Evolutionary conservation across 2,888 invertebrate genomes (phyloP).

Genomic region (Eristalinus sepulchralis): DNA sequence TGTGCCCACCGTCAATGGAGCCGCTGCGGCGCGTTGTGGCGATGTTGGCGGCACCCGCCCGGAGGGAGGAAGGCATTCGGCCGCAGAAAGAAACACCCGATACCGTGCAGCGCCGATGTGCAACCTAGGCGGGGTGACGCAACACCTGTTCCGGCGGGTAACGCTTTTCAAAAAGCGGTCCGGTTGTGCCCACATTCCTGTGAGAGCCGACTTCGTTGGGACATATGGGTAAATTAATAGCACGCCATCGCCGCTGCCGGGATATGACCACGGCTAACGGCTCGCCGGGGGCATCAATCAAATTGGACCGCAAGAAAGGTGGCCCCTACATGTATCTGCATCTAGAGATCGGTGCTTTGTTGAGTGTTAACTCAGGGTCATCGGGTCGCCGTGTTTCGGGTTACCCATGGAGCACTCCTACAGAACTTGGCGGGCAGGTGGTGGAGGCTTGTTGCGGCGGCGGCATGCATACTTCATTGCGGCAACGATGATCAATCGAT

Average conservation of each 20-base stretch:
- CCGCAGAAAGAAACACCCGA: constrained; percentile 14
- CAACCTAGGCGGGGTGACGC: constrained; percentile 30
- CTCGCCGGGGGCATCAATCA: constrained; percentile 58
- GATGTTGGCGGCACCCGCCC: background rate
- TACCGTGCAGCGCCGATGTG: background rate
- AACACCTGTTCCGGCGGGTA: constrained; percentile 67
- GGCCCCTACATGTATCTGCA: constrained; percentile 3
- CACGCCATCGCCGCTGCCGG: constrained; percentile 33
- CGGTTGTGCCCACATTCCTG: constrained; percentile 40
- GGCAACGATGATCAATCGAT: constrained; percentile 61
- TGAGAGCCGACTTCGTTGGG: constrained; percentile 17
- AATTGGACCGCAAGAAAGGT: constrained; percentile 20
- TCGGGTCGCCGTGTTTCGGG: constrained; percentile 44
- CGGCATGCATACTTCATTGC: constrained; percentile 36
- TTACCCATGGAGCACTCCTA: constrained; percentile 22
- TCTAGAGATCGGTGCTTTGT: constrained; percentile 25
- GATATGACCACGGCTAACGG: constrained; percentile 53
- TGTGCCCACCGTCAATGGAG: constrained; percentile 41
- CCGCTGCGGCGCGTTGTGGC: background rate
- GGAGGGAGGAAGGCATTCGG: constrained; percentile 1
- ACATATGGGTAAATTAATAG: constrained; percentile 65
- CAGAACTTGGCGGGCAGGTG: background rate
- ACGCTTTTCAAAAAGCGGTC: constrained; percentile 22
- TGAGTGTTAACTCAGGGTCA: constrained; percentile 60
- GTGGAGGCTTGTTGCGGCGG: background rate